A percentile compares a stretch with the other conserved stretches of the same genome.
These are phyloP conservation scores for Epinephelus coioides DNA, from an alignment of 2,797 vertebrate genomes.

Conservation along the genomic window DNA sequence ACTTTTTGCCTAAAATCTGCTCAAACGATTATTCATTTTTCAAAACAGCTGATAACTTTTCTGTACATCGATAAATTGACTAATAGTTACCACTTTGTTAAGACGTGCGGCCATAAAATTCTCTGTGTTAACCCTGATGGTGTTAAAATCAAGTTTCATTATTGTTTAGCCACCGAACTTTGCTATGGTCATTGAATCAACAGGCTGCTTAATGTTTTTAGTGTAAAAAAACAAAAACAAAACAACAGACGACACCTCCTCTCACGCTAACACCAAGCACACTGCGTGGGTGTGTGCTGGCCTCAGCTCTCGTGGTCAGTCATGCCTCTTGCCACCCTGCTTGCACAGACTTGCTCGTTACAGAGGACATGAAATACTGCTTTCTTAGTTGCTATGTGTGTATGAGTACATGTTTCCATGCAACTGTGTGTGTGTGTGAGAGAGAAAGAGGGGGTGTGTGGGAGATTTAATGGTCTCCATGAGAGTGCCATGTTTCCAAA, in stretches of 20 bases:
- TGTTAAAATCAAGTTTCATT: neutral
- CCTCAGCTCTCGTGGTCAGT: conserved; percentile 44
- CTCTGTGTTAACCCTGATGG: neutral
- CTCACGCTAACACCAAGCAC: neutral
- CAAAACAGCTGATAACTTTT: neutral
- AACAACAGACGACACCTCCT: neutral
- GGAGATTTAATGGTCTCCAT: conserved; percentile 47
- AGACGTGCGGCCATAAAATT: too few relatives aligned
- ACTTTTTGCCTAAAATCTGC: neutral
- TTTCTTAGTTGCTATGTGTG: conserved; percentile 33
- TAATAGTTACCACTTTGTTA: too few relatives aligned
- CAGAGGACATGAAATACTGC: conserved; percentile 23
- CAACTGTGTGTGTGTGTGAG: conserved; percentile 26
- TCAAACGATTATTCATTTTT: neutral
- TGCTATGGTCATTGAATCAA: neutral
- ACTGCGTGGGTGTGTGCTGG: neutral
- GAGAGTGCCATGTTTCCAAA: conserved; percentile 45
- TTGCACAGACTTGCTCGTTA: conserved; percentile 42
- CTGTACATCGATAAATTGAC: too few relatives aligned
- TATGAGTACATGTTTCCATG: conserved; percentile 49
- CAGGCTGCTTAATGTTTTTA: neutral
- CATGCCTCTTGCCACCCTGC: conserved; percentile 28
- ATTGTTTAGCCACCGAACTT: neutral
- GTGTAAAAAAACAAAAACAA: neutral
- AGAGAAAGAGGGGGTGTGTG: conserved; percentile 8